These are phyloP conservation scores for Sebastes reedi DNA, from an alignment of 2,797 vertebrate genomes.

Conservation along the genomic window DNA sequence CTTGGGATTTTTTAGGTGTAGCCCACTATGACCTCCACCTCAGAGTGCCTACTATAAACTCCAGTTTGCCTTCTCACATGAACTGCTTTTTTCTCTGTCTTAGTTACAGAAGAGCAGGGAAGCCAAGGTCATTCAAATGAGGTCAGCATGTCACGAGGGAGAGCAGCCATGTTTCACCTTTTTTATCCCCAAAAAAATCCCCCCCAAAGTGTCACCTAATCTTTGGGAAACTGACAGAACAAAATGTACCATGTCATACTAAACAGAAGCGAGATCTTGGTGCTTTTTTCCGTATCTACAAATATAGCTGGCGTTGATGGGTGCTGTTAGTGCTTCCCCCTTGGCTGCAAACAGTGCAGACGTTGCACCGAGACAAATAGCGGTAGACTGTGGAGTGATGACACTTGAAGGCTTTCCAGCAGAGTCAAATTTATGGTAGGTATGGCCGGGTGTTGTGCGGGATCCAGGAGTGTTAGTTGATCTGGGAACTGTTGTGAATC, in stretches of 20 bases:
- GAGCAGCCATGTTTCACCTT: conserved; percentile 47
- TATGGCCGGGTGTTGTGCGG: conserved; percentile 50
- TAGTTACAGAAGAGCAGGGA: conserved; percentile 24
- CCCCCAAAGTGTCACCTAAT: not conserved
- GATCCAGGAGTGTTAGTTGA: conserved; percentile 69
- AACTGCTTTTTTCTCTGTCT: conserved; percentile 12
- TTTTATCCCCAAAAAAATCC: not conserved
- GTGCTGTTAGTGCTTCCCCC: conserved; percentile 46
- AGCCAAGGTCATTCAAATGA: conserved; percentile 51
- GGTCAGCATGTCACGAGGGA: conserved; percentile 56
- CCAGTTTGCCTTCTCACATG: conserved; percentile 16
- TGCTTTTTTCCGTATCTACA: conserved; percentile 10
- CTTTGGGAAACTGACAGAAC: not conserved
- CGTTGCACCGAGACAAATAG: conserved; percentile 49
- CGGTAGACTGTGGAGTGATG: conserved; percentile 60
- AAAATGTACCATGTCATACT: not conserved
- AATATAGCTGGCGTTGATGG: conserved; percentile 42
- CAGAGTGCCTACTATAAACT: conserved; percentile 37
- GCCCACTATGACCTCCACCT: conserved; percentile 64
- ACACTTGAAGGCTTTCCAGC: conserved; percentile 68
- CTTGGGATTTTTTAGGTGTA: conserved; percentile 69
- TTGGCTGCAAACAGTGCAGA: conserved; percentile 31
- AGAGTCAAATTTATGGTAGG: conserved; percentile 72
- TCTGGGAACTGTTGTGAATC: conserved; percentile 63
- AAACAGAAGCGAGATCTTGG: not conserved